Evolutionary conservation across 2,888 invertebrate genomes (phyloP).

Genomic region (Torymus tubicola): DNA sequence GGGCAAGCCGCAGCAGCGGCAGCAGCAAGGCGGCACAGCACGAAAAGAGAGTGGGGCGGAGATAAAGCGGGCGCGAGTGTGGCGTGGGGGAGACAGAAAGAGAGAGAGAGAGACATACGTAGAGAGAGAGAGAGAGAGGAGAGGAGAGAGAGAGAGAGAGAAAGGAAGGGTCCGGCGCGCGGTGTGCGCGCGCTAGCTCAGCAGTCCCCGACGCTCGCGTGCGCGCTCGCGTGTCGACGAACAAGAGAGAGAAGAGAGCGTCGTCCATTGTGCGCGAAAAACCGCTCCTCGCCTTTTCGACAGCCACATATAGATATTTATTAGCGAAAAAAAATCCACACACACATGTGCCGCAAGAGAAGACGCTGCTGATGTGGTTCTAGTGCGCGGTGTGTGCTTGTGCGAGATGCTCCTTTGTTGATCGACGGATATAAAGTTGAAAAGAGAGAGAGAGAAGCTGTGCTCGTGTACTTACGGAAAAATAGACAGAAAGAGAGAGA

Average conservation of each 20-base stretch:
- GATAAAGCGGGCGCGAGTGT: slow-evolving; percentile 31
- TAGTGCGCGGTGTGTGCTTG: no score
- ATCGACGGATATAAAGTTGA: neutral
- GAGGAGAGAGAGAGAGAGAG: slow-evolving; percentile 54
- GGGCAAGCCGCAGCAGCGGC: neutral
- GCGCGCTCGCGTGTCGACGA: slow-evolving; percentile 59
- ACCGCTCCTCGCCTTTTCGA: neutral
- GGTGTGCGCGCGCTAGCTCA: slow-evolving; percentile 61
- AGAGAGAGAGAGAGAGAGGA: slow-evolving; percentile 15
- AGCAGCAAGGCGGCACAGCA: neutral
- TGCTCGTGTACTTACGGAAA: no score
- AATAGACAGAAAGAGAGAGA: neutral
- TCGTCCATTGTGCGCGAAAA: slow-evolving; percentile 36
- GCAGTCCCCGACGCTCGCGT: slow-evolving; percentile 67
- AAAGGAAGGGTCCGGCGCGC: slow-evolving; percentile 63
- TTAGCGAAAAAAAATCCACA: no score
- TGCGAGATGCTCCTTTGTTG: no score
- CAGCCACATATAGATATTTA: neutral
- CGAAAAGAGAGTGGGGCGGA: slow-evolving; percentile 45
- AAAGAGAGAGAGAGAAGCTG: neutral
- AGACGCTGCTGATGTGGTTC: no score
- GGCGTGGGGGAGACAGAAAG: slow-evolving; percentile 49
- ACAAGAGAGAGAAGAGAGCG: slow-evolving; percentile 58
- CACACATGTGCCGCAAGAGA: no score
- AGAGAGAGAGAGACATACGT: slow-evolving; percentile 12